phyloP scores from a whole-genome alignment of 2,113 vertebrate genomes.

The Rafetus swinhoei region DNA sequence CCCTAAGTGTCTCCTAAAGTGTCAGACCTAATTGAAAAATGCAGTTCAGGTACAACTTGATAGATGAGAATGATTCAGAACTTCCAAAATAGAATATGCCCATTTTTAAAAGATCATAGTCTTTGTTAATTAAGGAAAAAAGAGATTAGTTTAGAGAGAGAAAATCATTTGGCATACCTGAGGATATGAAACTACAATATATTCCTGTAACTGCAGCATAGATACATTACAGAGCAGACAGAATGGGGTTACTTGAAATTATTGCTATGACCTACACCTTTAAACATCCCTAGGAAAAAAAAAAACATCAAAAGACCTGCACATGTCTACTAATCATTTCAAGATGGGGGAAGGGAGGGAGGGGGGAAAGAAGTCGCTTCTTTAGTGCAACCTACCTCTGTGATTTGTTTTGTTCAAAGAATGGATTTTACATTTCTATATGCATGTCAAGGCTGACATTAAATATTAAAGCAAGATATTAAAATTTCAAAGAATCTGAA shows the following conservation, averaged over 20 bases:
- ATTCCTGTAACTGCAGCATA: conserved; percentile 8
- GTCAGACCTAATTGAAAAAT: not conserved
- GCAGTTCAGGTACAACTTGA: not conserved
- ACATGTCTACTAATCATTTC: conserved; percentile 7
- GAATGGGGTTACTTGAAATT: conserved; percentile 37
- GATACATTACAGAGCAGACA: conserved; percentile 23
- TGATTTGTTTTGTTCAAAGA: not conserved
- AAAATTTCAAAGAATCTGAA: conserved; percentile 71
- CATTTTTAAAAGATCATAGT: not conserved
- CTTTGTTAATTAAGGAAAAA: not conserved
- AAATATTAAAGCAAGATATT: conserved; percentile 72
- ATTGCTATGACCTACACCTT: not conserved
- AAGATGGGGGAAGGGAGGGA: not conserved
- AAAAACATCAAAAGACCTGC: conserved; percentile 1
- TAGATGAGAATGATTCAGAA: not conserved
- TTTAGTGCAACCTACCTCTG: conserved; percentile 7
- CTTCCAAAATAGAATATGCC: not conserved
- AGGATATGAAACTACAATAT: not conserved
- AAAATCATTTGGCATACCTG: conserved; percentile 7
- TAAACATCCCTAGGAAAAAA: not conserved
- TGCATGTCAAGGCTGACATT: conserved; percentile 42
- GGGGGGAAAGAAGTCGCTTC: not conserved
- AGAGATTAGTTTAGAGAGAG: not conserved
- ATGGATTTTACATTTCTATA: not conserved
- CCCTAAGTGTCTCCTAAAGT: not conserved